Conservation (phyloP, 2,113 vertebrate genomes). For the Rhinogobius similis region DNA sequence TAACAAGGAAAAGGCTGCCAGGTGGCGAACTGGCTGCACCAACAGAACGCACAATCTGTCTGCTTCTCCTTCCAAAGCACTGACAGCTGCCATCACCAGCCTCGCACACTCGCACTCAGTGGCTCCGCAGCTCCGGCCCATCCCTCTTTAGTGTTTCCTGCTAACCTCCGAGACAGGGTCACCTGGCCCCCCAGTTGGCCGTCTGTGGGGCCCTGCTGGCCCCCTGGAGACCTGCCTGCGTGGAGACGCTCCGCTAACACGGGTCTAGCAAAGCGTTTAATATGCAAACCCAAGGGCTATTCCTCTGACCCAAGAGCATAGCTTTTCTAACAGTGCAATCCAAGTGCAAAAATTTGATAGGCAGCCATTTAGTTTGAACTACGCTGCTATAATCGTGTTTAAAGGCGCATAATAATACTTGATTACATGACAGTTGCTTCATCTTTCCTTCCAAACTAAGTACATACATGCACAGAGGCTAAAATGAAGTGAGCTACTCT, state of each 20-base stretch:
- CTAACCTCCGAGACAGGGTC: slow-evolving; percentile 77
- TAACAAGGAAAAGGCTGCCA: slow-evolving; percentile 86
- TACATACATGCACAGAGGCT: slow-evolving; percentile 68
- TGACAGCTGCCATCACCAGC: slow-evolving; percentile 86
- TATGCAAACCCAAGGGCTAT: slow-evolving; percentile 68
- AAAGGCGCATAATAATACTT: slow-evolving; percentile 10
- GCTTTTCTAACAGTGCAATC: slow-evolving; percentile 66
- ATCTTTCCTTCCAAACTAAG: slow-evolving; percentile 59
- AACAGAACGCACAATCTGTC: slow-evolving; percentile 87
- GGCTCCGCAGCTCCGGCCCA: slow-evolving; percentile 75
- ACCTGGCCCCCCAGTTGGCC: slow-evolving; percentile 74
- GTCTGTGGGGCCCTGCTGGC: slow-evolving; percentile 78
- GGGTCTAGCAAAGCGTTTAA: slow-evolving; percentile 72
- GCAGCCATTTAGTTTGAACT: slow-evolving; percentile 47
- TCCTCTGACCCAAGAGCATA: slow-evolving; percentile 69
- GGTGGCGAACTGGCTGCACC: slow-evolving; percentile 86
- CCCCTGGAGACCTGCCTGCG: slow-evolving; percentile 75
- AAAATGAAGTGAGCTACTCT: slow-evolving; percentile 64
- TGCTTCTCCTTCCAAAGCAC: slow-evolving; percentile 86
- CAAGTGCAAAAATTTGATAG: slow-evolving; percentile 57
- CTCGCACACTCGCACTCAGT: slow-evolving; percentile 81
- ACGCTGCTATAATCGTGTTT: slow-evolving; percentile 31
- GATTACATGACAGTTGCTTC: slow-evolving; percentile 14
- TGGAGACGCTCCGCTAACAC: slow-evolving; percentile 65
- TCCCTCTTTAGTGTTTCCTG: slow-evolving; percentile 78